Evolutionary conservation across 2,113 vertebrate species (phyloP), one percentile per base, ranked within the genome.

Genomic region (Polyodon spathula): DNA sequence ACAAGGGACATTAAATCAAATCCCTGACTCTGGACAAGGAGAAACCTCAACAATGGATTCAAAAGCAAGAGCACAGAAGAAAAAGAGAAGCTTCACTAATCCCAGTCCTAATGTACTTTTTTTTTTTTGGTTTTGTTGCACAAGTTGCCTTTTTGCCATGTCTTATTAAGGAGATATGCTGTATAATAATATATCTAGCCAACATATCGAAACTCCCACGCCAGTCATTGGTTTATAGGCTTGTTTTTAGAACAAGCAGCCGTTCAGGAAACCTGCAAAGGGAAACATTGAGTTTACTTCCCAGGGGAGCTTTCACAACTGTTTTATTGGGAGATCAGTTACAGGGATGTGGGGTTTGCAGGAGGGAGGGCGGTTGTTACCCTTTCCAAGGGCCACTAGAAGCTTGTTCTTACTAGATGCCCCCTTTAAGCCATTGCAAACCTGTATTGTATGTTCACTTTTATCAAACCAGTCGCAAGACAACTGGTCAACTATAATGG

Each of bases 281-380:
- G 54, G 53, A 2, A n/a, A 14, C 16, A 50, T 44, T 15, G 27
- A 61, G 39, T 56, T 56, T 48, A 42, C n/a, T 48, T 60, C 40
- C 50, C 15, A 1, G 48, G 58, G 59, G 59, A 55, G 6, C 48
- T 5, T 53, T 59, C 56, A 63, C 63, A 58, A 54, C 61, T 62
- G 62, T 27, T 56, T 67, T 66, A 63, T 61, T 52, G 66, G 55
- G 44, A 39, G 62, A 65, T 75, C 59, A 11, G 55, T 70, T 71
- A 41, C 59, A 66, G 40, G 50, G 58, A 57, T 16, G 37, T 42
- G 40, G 50, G 15, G 58, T 61, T 63, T 51, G 42, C 59, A 17
- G 37, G 52, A 43, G 54, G 37, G 43, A 41, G 39, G 58, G 63
- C 14, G 41, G 38, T 62, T 55, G 40, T 74, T 68, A 56, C 17